phyloP scores from a whole-genome alignment of 2,888 invertebrate genomes.

The Callyntrura sp. region DNA sequence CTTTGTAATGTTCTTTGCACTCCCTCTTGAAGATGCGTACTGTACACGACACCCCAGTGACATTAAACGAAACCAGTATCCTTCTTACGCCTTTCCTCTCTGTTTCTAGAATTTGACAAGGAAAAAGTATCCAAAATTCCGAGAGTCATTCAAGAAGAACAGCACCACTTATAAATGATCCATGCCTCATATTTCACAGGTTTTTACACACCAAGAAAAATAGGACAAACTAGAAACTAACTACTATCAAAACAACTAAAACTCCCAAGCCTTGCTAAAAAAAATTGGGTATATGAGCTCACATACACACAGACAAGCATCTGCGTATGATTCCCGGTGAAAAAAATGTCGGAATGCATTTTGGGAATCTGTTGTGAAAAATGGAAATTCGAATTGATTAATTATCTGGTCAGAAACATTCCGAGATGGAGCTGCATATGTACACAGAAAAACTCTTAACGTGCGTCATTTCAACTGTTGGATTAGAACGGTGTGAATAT shows the following conservation, averaged over 20 bases:
- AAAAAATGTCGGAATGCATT: slow-evolving; percentile 36
- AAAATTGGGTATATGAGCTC: not conserved
- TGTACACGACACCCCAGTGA: no score
- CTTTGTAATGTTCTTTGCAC: no score
- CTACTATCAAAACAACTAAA: slow-evolving; percentile 28
- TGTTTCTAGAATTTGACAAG: slow-evolving; percentile 61
- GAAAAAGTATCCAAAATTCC: slow-evolving; percentile 66
- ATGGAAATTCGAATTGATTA: slow-evolving; percentile 48
- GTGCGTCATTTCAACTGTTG: slow-evolving; percentile 33
- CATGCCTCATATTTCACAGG: slow-evolving; percentile 57
- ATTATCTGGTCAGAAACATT: slow-evolving; percentile 50
- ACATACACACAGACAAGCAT: not conserved
- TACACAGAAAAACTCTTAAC: slow-evolving; percentile 1
- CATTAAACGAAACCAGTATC: no score
- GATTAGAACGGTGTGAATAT: slow-evolving; percentile 1
- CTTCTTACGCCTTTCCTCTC: no score
- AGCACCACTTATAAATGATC: slow-evolving; percentile 66
- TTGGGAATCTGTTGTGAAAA: slow-evolving; percentile 38
- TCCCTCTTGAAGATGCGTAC: no score
- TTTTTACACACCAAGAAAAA: slow-evolving; percentile 25
- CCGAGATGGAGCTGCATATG: not conserved
- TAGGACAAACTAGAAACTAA: slow-evolving; percentile 43
- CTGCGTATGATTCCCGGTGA: slow-evolving; percentile 13
- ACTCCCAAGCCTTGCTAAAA: not conserved
- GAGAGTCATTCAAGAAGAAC: slow-evolving; percentile 68